Conservation (phyloP, 1,140 invertebrate genomes). For the Nomia melanderi region DNA sequence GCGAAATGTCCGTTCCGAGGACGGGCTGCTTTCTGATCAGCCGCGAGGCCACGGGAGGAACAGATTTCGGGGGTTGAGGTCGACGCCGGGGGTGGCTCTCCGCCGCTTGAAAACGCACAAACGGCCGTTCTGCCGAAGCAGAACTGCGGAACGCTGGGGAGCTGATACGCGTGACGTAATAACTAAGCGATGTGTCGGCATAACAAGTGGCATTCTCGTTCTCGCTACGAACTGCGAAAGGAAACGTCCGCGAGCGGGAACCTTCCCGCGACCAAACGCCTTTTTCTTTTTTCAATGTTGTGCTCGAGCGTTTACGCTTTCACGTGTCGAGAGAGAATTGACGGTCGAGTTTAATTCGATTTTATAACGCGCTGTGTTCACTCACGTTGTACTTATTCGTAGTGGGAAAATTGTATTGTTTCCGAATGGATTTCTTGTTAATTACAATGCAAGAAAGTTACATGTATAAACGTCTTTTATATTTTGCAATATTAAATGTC, state of each 20-base stretch:
- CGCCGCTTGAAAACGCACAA: constrained; percentile 10
- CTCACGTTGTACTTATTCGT: no score
- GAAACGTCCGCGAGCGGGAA: background rate
- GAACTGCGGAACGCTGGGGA: constrained; percentile 1
- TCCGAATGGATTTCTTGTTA: no score
- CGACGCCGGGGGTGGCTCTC: constrained; percentile 1
- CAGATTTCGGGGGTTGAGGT: background rate
- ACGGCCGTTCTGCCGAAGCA: constrained; percentile 10
- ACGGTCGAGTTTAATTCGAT: no score
- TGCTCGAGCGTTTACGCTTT: no score
- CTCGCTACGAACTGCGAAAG: constrained; percentile 33
- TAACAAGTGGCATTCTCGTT: constrained; percentile 64
- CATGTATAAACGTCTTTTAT: no score
- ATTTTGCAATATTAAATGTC: no score
- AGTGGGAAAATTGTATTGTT: no score
- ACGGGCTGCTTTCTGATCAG: constrained; percentile 51
- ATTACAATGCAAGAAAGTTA: no score
- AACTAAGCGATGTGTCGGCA: constrained; percentile 66
- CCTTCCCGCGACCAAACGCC: background rate
- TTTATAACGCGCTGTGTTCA: no score
- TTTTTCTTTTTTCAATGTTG: background rate
- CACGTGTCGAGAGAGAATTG: no score
- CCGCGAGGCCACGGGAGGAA: constrained; percentile 25
- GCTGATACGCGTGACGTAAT: constrained; percentile 55
- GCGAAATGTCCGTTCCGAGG: constrained; percentile 73